Percentiles rank a stretch among this genome's conserved stretches.
Evolutionary conservation across 2,888 invertebrate genomes (phyloP).

Genomic region (Drosophila meridionalis): DNA sequence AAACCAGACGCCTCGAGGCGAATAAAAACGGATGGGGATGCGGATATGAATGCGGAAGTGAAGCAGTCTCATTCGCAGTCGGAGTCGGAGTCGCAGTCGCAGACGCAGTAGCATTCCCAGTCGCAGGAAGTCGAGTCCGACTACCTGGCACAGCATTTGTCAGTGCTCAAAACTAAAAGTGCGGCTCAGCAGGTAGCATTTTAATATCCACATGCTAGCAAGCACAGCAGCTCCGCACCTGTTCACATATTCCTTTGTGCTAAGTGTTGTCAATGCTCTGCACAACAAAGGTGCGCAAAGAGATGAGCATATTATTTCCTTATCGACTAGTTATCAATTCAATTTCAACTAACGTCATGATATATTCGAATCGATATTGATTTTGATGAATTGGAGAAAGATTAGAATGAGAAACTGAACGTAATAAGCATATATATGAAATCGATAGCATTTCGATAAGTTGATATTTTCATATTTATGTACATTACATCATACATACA

Average conservation of each 20-base stretch:
- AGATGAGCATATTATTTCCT: background rate
- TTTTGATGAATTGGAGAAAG: background rate
- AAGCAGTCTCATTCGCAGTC: constrained; percentile 11
- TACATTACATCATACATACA: background rate
- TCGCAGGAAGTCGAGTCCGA: constrained; percentile 40
- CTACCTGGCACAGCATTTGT: constrained; percentile 54
- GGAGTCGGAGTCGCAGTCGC: constrained; percentile 4
- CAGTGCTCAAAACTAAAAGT: constrained; percentile 28
- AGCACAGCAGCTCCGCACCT: background rate
- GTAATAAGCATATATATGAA: background rate
- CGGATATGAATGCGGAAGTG: constrained; percentile 33
- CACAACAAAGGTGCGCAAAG: background rate
- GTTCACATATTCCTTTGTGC: background rate
- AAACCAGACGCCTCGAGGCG: constrained; percentile 12
- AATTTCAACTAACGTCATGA: background rate
- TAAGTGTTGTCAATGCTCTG: background rate
- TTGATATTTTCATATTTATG: background rate
- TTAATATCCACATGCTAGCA: constrained; percentile 20
- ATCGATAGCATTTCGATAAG: background rate
- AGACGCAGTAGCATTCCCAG: constrained; percentile 12
- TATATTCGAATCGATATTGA: background rate
- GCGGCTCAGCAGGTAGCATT: constrained; percentile 13
- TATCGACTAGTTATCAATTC: background rate
- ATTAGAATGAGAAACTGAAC: background rate
- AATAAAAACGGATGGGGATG: constrained; percentile 52